Base-by-base conservation (phyloP, 35 echinoderm and acorn worm genomes). In the Holothuria glaberrima region DNA sequence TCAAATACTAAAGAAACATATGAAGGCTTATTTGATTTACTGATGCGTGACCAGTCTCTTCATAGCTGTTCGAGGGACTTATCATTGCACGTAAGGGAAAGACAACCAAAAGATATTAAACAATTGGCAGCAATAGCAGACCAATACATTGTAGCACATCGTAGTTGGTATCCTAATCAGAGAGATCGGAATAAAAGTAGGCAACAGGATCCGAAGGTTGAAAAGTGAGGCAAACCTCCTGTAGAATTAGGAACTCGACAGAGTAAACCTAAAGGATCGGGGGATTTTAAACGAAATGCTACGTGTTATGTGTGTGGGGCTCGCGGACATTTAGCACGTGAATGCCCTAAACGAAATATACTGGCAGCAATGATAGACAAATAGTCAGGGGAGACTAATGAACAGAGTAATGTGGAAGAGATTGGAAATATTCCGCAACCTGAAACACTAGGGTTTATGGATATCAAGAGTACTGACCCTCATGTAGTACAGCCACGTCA, bases 221-320 rank as follows among this genome's bases (percentile, higher is more conserved):
- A 48, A 48, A 80, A 22, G 30, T 41, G 5, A 80, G 48, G 20
- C 10, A 48, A 48, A 22, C 34, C 30, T 38, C 3, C 38, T 80
- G 38, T 16, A 46, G 44, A 38, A n/a, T 71, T 29, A 31, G 29
- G 34, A 10, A 48, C 27, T 80, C 30, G 36, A 14, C 30, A 24
- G 61, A 48, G 12, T 38, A 50, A 19, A n/a, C 30, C 32, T 20
- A 18, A 19, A 22, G 36, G 75, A 41, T 38, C 14, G 28, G 68
- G 68, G 0, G n/a, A 71, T 14, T 25, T 17, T 71, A 25, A 31
- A 71, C 28, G 29, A 27, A 33, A 18, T 1, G 14, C 22, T 41
- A 83, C 82, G 22, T 93, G 91, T 54, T 88, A 65, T 58, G 75
- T 88, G 21, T 93, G 91, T 88, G 45, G 76, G 28, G 28, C 38